These are phyloP conservation scores for Gulo gulo DNA, from an alignment of 2,113 vertebrate genomes.

Conservation along the genomic window DNA sequence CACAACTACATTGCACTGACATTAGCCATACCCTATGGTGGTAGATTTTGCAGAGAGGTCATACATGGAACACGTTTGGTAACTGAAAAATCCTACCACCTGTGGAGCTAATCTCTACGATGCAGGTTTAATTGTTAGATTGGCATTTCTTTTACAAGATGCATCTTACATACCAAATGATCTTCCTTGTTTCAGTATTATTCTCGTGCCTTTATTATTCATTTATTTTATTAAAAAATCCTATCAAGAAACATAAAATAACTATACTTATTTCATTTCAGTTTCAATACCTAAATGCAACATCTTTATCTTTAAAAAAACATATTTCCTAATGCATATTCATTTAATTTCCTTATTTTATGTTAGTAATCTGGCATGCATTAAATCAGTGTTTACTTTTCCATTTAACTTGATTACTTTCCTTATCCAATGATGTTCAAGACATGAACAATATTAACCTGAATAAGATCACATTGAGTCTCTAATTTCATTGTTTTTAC, in stretches of 20 bases:
- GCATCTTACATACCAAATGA: neutral
- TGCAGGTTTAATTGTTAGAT: neutral
- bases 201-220: neutral
- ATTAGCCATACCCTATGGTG: neutral
- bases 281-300: neutral
- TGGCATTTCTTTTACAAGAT: neutral
- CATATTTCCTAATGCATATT: neutral
- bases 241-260: neutral
- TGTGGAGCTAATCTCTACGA: neutral
- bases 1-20: neutral
- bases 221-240: neutral
- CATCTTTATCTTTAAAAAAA: neutral
- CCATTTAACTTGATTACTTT: neutral
- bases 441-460: neutral
- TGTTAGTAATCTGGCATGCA: neutral
- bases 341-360: slow-evolving; percentile 20
- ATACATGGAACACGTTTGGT: neutral
- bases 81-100: neutral
- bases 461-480: neutral
- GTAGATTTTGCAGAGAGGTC: slow-evolving; percentile 7
- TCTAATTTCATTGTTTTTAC: neutral
- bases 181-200: neutral
- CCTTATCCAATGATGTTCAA: neutral
- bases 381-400: neutral
- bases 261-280: neutral